Conservation (phyloP, 2,888 invertebrate species). For the Drosophila monieri region DNA sequence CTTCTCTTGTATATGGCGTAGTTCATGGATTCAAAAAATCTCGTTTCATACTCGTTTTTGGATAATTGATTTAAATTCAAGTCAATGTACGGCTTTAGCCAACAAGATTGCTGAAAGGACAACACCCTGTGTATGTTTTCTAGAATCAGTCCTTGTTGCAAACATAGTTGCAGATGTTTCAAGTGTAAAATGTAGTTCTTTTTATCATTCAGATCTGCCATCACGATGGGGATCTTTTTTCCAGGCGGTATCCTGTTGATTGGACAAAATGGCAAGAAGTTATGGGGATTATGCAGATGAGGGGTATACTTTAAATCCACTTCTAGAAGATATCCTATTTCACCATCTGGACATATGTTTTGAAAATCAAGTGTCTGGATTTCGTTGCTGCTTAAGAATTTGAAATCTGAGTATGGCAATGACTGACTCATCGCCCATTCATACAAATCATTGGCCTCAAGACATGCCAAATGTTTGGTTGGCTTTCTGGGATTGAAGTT, state of each 20-base stretch:
- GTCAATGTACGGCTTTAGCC: slow-evolving; percentile 10
- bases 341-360: not conserved
- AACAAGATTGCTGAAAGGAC: not conserved
- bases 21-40: slow-evolving; percentile 4
- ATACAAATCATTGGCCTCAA: slow-evolving; percentile 10
- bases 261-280: slow-evolving; percentile 11
- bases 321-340: slow-evolving; percentile 6
- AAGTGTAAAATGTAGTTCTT: slow-evolving; percentile 5
- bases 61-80: not conserved
- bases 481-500: slow-evolving; percentile 1
- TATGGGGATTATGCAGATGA: not conserved
- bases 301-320: slow-evolving; percentile 9
- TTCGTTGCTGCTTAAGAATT: not conserved
- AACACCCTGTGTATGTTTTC: slow-evolving; percentile 7
- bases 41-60: slow-evolving; percentile 4
- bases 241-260: slow-evolving; percentile 2
- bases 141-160: not conserved
- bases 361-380: not conserved
- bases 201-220: not conserved
- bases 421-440: slow-evolving; percentile 14
- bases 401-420: not conserved
- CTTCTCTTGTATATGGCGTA: not conserved
- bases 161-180: slow-evolving; percentile 8
- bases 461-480: not conserved
- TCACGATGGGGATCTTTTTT: not conserved